phyloP scores from a whole-genome alignment of 1,140 invertebrate genomes.

The Trichonephila clavata region DNA sequence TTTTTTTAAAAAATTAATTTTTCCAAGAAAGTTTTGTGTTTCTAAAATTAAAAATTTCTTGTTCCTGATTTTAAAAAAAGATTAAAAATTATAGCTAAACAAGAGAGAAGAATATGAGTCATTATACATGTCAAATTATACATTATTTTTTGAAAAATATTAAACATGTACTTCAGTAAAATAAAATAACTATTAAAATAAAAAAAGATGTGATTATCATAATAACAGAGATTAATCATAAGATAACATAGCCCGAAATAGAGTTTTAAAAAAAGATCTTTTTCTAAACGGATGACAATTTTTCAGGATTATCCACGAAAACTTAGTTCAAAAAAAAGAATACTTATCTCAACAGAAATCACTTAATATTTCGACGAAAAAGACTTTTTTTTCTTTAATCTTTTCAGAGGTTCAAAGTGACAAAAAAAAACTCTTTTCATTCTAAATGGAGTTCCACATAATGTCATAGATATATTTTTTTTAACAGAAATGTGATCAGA shows the following conservation, averaged over 20 bases:
- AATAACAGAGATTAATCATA: background rate
- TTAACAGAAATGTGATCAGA: background rate
- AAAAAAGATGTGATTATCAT: background rate
- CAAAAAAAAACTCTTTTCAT: background rate
- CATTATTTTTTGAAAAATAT: too few species aligned
- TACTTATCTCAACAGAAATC: constrained; percentile 31
- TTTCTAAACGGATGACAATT: background rate
- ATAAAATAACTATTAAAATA: background rate
- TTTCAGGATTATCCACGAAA: constrained; percentile 4
- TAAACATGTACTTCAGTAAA: background rate
- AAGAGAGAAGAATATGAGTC: too few species aligned
- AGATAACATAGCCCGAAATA: background rate
- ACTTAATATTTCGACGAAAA: constrained; percentile 13
- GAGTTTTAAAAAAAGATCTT: background rate
- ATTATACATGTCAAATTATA: too few species aligned
- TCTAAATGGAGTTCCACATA: constrained; percentile 14
- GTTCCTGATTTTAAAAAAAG: too few species aligned
- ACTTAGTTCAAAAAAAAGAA: background rate
- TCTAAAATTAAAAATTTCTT: too few species aligned
- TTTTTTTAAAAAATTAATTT: too few species aligned
- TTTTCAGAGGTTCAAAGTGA: background rate
- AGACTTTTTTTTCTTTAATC: background rate
- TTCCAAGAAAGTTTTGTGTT: too few species aligned
- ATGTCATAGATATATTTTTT: background rate
- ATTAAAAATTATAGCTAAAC: too few species aligned